Conservation (phyloP, 2,888 invertebrate genomes). For the Prosopocoilus inquinatus region DNA sequence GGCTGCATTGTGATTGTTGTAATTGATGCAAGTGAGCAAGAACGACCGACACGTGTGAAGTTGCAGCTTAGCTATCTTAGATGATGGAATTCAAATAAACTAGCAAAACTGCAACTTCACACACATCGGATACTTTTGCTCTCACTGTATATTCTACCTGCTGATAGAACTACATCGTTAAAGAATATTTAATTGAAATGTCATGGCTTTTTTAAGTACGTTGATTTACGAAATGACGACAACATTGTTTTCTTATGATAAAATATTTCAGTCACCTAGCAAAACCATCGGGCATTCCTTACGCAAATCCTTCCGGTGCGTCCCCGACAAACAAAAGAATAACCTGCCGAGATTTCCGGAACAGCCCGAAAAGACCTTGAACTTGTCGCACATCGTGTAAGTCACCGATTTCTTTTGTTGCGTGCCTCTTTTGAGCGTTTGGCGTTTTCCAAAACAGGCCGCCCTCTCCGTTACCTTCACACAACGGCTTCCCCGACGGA, state of each 20-base stretch:
- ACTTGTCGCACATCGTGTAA: slow-evolving; percentile 94
- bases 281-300: slow-evolving; percentile 96
- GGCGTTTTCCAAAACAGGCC: slow-evolving; percentile 61
- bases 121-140: too few relatives aligned
- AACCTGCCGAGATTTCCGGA: slow-evolving; percentile 88
- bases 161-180: too few relatives aligned
- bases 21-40: too few relatives aligned
- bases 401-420: slow-evolving; percentile 44
- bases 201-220: too few relatives aligned
- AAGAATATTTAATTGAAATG: too few relatives aligned
- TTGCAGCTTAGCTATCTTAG: too few relatives aligned
- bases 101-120: too few relatives aligned
- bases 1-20: too few relatives aligned
- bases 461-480: slow-evolving; percentile 88
- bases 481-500: slow-evolving; percentile 87
- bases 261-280: slow-evolving; percentile 79
- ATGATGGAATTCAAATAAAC: too few relatives aligned
- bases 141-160: too few relatives aligned
- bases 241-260: slow-evolving; percentile 4
- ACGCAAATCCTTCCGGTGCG: slow-evolving; percentile 95
- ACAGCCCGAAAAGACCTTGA: slow-evolving; percentile 90
- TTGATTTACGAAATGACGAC: slow-evolving; percentile 9
- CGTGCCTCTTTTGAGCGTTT: neutral
- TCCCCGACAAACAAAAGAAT: slow-evolving; percentile 83
- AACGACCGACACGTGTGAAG: too few relatives aligned